Conservation (phyloP, 1,140 invertebrate genomes). For the Calephelis nemesis region DNA sequence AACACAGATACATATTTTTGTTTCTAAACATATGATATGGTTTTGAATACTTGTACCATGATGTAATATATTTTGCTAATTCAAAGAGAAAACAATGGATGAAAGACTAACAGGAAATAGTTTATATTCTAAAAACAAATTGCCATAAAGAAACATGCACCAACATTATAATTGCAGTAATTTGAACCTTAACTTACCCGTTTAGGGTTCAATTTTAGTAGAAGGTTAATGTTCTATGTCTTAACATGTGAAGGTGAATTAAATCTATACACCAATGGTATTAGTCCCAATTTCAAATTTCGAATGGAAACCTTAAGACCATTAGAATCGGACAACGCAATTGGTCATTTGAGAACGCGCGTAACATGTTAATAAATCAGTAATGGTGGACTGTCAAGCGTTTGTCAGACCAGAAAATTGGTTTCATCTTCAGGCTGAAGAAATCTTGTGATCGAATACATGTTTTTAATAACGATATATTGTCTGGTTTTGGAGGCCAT, state of each 20-base stretch:
- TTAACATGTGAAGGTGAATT: conserved; percentile 42
- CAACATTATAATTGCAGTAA: conserved; percentile 22
- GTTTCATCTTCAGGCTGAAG: conserved; percentile 21
- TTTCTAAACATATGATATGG: background rate
- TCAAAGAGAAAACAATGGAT: conserved; percentile 63
- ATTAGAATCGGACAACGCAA: conserved; percentile 53
- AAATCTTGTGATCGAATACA: background rate
- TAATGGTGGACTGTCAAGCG: conserved; percentile 48
- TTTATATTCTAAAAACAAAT: conserved; percentile 75
- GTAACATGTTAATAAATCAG: conserved; percentile 67
- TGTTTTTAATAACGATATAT: too few relatives aligned
- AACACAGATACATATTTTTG: too few relatives aligned
- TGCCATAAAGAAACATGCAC: conserved; percentile 59
- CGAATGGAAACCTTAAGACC: conserved; percentile 51
- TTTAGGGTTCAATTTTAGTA: conserved; percentile 33
- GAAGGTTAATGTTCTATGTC: conserved; percentile 8
- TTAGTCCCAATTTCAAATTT: conserved; percentile 68
- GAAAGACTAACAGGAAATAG: conserved; percentile 76
- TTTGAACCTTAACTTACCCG: conserved; percentile 24
- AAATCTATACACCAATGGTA: conserved; percentile 57
- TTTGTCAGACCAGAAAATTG: conserved; percentile 70
- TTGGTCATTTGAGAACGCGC: conserved; percentile 70
- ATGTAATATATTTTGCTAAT: conserved; percentile 54
- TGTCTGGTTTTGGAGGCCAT: too few relatives aligned
- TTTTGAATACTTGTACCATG: conserved; percentile 37